These are phyloP conservation scores for Tupaia tana DNA, from an alignment of 2,113 vertebrate species.

Conservation along the genomic window DNA sequence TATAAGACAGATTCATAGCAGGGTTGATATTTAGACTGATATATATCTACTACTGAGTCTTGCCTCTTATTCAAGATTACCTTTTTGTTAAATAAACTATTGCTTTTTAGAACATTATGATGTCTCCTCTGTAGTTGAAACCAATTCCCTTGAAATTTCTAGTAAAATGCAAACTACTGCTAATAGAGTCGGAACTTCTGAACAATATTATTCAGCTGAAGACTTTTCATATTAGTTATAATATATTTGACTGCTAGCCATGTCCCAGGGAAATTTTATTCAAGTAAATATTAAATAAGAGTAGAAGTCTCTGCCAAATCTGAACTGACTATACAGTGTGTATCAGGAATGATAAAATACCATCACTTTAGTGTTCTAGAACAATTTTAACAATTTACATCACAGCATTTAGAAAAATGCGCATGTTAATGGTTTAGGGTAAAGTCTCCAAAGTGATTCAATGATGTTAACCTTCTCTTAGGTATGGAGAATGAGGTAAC, in stretches of 20 bases:
- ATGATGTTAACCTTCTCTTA: neutral
- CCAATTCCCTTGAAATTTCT: constrained; percentile 54
- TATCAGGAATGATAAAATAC: neutral
- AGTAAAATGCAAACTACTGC: constrained; percentile 52
- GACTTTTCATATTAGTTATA: constrained; percentile 50
- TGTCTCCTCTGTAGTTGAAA: neutral
- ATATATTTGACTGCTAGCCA: constrained; percentile 47
- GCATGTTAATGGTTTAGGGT: neutral
- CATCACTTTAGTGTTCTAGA: neutral
- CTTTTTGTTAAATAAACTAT: constrained; percentile 44
- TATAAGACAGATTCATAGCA: neutral
- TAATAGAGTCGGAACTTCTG: constrained; percentile 37
- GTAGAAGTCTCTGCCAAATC: constrained; percentile 3
- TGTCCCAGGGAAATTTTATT: constrained; percentile 46
- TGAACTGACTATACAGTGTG: neutral
- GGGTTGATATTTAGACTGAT: constrained; percentile 20
- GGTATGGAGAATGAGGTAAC: neutral
- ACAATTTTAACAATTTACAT: neutral
- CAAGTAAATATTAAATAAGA: constrained; percentile 60
- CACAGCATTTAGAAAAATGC: constrained; percentile 21
- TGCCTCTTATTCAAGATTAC: neutral
- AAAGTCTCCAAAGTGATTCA: neutral
- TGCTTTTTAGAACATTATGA: constrained; percentile 20
- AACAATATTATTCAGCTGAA: constrained; percentile 39
- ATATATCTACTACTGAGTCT: neutral